Evolutionary conservation across 92 coral and sea anemone genomes (phyloP).

Genomic region (Parazoanthus darwini): DNA sequence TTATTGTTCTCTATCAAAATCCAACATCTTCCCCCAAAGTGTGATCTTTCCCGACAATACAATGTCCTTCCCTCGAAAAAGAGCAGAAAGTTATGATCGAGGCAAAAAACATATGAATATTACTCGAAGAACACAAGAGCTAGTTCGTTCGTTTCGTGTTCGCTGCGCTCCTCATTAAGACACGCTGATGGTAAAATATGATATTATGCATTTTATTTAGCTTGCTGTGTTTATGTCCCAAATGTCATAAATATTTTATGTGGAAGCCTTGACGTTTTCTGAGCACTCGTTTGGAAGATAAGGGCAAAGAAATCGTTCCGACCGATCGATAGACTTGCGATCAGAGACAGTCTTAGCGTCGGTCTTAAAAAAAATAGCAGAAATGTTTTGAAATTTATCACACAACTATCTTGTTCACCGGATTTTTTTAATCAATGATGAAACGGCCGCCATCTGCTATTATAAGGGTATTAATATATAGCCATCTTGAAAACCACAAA

Average conservation of each 20-base stretch:
- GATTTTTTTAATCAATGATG: slow-evolving; percentile 3
- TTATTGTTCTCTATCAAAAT: slow-evolving; percentile 34
- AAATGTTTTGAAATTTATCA: neutral
- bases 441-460: slow-evolving; percentile 42
- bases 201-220: slow-evolving; percentile 48
- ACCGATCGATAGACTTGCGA: neutral
- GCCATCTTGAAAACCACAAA: slow-evolving; percentile 49
- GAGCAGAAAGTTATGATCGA: neutral
- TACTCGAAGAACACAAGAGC: neutral
- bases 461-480: slow-evolving; percentile 40
- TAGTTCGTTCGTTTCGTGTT: neutral
- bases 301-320: neutral
- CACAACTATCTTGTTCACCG: neutral
- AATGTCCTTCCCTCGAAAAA: neutral
- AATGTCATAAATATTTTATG: slow-evolving; percentile 87
- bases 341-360: neutral
- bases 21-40: slow-evolving; percentile 15
- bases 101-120: neutral
- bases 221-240: slow-evolving; percentile 76
- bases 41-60: neutral
- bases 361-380: neutral
- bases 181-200: slow-evolving; percentile 37
- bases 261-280: slow-evolving; percentile 61
- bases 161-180: neutral
- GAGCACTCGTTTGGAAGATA: slow-evolving; percentile 32